A percentile compares a stretch with the other conserved stretches of the same genome.
Conservation (phyloP, 2,888 invertebrate genomes). For the Merodon equestris region DNA sequence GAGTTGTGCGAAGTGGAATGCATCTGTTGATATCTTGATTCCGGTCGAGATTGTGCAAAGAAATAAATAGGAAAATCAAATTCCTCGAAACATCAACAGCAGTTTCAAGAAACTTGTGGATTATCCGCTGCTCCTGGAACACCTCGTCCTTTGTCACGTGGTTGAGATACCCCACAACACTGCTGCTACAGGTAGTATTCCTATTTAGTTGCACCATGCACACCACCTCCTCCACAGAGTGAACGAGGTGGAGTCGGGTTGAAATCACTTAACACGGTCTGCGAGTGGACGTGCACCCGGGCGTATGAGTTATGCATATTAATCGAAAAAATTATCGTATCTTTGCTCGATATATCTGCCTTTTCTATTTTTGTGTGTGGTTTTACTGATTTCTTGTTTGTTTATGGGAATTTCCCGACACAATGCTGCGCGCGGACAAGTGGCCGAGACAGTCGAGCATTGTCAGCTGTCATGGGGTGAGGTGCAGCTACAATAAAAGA, state of each 20-base stretch:
- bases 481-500: slow-evolving; percentile 40
- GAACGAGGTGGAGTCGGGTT: slow-evolving; percentile 32
- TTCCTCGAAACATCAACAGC: not conserved
- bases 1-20: not conserved
- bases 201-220: slow-evolving; percentile 16
- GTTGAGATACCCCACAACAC: slow-evolving; percentile 10
- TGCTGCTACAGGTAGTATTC: slow-evolving; percentile 59
- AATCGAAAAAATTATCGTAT: slow-evolving; percentile 56
- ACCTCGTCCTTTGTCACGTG: slow-evolving; percentile 46
- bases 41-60: slow-evolving; percentile 22
- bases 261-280: slow-evolving; percentile 25
- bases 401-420: slow-evolving; percentile 42
- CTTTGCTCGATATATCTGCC: slow-evolving; percentile 6
- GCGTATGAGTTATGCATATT: slow-evolving; percentile 68
- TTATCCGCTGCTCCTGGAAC: slow-evolving; percentile 42
- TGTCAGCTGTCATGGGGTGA: slow-evolving; percentile 48
- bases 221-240: not conserved
- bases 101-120: slow-evolving; percentile 61
- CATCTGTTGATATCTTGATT: slow-evolving; percentile 62
- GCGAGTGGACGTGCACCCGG: slow-evolving; percentile 50
- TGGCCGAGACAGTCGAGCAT: slow-evolving; percentile 6
- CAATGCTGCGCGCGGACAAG: slow-evolving; percentile 3
- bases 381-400: slow-evolving; percentile 5
- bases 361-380: slow-evolving; percentile 16
- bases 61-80: slow-evolving; percentile 15